phyloP scores from a whole-genome alignment of 2,888 invertebrate species.

The Dryobota labecula region DNA sequence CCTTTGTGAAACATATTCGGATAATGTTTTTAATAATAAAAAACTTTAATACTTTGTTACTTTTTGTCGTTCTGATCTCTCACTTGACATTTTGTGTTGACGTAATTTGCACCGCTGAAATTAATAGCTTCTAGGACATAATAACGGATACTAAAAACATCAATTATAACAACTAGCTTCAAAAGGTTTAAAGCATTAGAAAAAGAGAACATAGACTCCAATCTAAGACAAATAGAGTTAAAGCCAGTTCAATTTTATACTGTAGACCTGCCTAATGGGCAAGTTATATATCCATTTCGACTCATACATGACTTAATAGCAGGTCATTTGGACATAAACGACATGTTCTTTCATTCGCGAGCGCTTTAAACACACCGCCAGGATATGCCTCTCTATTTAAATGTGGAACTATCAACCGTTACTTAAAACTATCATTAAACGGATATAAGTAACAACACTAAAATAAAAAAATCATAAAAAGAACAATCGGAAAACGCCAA shows the following conservation, averaged over 20 bases:
- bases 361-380: conserved; percentile 60
- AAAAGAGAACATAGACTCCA: not conserved
- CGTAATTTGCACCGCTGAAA: conserved; percentile 29
- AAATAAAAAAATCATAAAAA: conserved; percentile 70
- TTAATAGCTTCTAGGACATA: conserved; percentile 25
- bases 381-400: conserved; percentile 62
- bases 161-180: not conserved
- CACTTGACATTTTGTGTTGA: conserved; percentile 36
- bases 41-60: conserved; percentile 54
- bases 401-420: conserved; percentile 65
- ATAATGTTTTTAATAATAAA: conserved; percentile 67
- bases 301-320: conserved; percentile 55
- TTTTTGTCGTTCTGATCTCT: conserved; percentile 51
- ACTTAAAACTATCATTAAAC: conserved; percentile 68
- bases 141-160: not conserved
- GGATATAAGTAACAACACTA: conserved; percentile 71
- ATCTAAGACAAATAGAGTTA: conserved; percentile 33
- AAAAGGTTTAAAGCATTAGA: not conserved
- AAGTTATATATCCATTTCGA: conserved; percentile 48
- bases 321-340: conserved; percentile 57
- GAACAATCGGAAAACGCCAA: conserved; percentile 88
- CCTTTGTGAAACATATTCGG: conserved; percentile 68
- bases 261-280: conserved; percentile 29
- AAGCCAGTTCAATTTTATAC: conserved; percentile 41
- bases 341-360: conserved; percentile 55